Percentiles rank a stretch among this genome's conserved stretches.
phyloP scores from a whole-genome alignment of 2,888 invertebrate genomes.

The Lycocerus yunnanus region DNA sequence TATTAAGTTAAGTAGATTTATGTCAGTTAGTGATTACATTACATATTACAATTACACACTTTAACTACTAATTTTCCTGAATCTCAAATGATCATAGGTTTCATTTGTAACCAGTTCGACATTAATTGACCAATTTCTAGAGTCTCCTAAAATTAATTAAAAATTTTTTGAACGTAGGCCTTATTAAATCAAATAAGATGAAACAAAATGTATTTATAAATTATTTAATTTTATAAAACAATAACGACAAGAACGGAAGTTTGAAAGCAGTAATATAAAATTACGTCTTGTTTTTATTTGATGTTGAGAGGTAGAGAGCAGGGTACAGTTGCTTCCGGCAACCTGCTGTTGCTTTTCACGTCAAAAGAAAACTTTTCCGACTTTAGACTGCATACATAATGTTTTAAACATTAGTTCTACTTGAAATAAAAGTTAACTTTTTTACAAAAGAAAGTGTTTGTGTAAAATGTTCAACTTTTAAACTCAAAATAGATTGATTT shows the following conservation, averaged over 20 bases:
- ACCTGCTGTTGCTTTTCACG: slow-evolving; percentile 31
- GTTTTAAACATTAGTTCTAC: slow-evolving; percentile 30
- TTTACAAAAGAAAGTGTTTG: slow-evolving; percentile 19
- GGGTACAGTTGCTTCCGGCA: slow-evolving; percentile 26
- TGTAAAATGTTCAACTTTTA: slow-evolving; percentile 16
- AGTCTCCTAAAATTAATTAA: neutral
- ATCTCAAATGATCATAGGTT: neutral
- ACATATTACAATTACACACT: neutral
- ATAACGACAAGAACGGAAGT: slow-evolving; percentile 10
- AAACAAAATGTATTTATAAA: slow-evolving; percentile 6
- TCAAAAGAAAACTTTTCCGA: slow-evolving; percentile 31
- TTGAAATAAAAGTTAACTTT: slow-evolving; percentile 29
- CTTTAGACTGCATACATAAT: slow-evolving; percentile 31
- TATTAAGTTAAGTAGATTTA: neutral
- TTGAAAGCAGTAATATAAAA: slow-evolving; percentile 17
- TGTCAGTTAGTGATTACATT: neutral
- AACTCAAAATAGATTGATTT: neutral
- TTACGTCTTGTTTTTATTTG: slow-evolving; percentile 22
- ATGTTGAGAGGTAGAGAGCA: slow-evolving; percentile 14
- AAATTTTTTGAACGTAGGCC: neutral
- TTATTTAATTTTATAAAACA: slow-evolving; percentile 16
- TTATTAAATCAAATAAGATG: neutral
- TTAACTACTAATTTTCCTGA: neutral
- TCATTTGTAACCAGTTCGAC: neutral
- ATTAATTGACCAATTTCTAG: neutral